Evolutionary conservation across 1,140 invertebrate genomes (phyloP).

Genomic region (Wasmannia auropunctata): DNA sequence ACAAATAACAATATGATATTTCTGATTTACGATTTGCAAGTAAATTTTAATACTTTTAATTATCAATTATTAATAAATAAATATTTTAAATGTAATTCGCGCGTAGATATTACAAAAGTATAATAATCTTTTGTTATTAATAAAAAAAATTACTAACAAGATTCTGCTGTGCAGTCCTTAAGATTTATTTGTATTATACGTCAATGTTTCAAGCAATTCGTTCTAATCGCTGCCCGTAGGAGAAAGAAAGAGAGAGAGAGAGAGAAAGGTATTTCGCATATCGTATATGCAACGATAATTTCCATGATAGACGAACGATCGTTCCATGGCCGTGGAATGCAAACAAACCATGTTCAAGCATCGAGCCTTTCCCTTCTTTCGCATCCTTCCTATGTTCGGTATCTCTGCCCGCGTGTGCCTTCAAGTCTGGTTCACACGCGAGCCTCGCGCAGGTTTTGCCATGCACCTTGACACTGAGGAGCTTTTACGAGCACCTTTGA

Average conservation of each 20-base stretch:
- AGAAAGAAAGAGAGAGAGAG: background rate
- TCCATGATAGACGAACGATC: slow-evolving; percentile 67
- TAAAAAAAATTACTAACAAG: background rate
- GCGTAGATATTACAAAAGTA: background rate
- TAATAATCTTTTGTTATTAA: background rate
- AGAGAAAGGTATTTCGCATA: background rate
- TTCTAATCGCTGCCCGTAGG: background rate
- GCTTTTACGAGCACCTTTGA: slow-evolving; percentile 35
- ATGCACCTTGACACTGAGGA: slow-evolving; percentile 19
- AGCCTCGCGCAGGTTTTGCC: background rate
- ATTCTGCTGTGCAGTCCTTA: background rate
- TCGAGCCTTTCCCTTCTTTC: slow-evolving; percentile 64
- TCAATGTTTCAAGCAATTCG: background rate
- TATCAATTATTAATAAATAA: background rate
- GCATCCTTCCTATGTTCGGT: slow-evolving; percentile 54
- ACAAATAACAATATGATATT: background rate
- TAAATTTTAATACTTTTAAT: background rate
- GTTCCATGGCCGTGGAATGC: slow-evolving; percentile 68
- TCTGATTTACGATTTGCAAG: background rate
- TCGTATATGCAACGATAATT: slow-evolving; percentile 66
- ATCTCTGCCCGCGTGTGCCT: slow-evolving; percentile 57
- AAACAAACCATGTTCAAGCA: slow-evolving; percentile 69
- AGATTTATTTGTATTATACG: background rate
- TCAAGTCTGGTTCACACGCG: slow-evolving; percentile 68
- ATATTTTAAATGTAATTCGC: background rate